These are phyloP conservation scores for Bubo blakistoni DNA, from an alignment of 2,113 vertebrate genomes.

Conservation along the genomic window DNA sequence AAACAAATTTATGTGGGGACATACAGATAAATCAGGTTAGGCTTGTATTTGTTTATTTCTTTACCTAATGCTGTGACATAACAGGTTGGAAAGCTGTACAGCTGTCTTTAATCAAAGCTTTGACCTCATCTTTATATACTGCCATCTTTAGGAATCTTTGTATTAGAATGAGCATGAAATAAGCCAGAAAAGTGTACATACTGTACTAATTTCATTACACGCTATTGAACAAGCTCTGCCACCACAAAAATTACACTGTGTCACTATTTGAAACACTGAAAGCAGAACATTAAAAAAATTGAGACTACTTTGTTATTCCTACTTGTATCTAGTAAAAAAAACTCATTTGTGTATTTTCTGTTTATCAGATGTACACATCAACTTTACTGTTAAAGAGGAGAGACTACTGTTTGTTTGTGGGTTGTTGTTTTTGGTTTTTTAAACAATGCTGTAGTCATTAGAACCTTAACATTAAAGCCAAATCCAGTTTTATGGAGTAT, in stretches of 20 bases:
- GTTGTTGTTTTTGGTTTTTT: conserved; percentile 27
- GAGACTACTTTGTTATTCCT: background rate
- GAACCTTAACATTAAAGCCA: conserved; percentile 64
- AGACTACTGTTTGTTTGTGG: background rate
- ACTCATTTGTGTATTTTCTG: background rate
- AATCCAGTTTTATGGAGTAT: conserved; percentile 74
- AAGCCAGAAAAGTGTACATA: background rate
- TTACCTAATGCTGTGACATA: conserved; percentile 22
- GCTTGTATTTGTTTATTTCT: conserved; percentile 39
- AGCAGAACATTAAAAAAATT: background rate
- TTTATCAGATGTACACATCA: background rate
- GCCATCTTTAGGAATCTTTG: background rate
- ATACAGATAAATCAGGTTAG: conserved; percentile 49
- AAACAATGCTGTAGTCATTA: conserved; percentile 51
- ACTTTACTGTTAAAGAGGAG: background rate
- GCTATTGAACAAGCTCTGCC: background rate
- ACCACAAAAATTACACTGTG: background rate
- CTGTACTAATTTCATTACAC: background rate
- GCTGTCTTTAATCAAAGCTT: conserved; percentile 1
- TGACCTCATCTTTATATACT: background rate
- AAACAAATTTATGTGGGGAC: conserved; percentile 61
- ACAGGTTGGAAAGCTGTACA: conserved; percentile 15
- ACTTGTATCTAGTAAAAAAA: background rate
- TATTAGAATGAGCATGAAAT: background rate
- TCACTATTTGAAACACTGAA: background rate